Evolutionary conservation across 2,113 vertebrate genomes (phyloP), one percentile per base, ranked within the genome.

Genomic region (Prunella himalayana): DNA sequence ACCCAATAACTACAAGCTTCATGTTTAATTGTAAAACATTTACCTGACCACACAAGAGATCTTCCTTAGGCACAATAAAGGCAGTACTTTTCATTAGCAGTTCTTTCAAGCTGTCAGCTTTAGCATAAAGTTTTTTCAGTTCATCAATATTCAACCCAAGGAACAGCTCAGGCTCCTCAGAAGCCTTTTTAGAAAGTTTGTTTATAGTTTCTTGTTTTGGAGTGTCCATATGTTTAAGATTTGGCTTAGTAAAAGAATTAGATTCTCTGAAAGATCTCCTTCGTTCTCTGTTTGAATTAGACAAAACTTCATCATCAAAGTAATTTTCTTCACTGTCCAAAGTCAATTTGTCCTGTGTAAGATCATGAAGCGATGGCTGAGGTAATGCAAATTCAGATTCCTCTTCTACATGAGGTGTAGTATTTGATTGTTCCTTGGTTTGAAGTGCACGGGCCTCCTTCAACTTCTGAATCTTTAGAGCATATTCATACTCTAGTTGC

Each of bases 341-440:
- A 17, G 97, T 98, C 65, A 99, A 97, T 93, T 99, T 99, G 96
- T 99, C 99, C 98, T 99, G 99, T 9, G 99, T 99, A 76, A 99
- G 98, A 97, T 99, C 99, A 65, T 99, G 99, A 83, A 99, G 98
- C 0, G 99, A 99, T 24, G 99, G 99, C 86, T 99, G 99, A 42
- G 99, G 98, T 65, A 99, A 95, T 7, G 97, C 78, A 97, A 98
- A 98, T 66, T 98, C 97, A 83, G 97, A 91, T 37, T 98, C 98
- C 33, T 98, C 97, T 23, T 97, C 98, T 28, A 97, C 95, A 22
- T 94, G 93, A 63, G 97, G 90, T 81, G 86, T 41, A 51, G 89
- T 33, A 75, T 81, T 93, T 22, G 96, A 77, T 31, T 97, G 94
- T 14, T 98, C 99, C 92, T 98, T 98, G 91, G 98, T 98, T 54